Evolutionary conservation across 2,797 vertebrate species (phyloP), one percentile per base, ranked within the genome.

Genomic region (Crocidura indochinensis): DNA sequence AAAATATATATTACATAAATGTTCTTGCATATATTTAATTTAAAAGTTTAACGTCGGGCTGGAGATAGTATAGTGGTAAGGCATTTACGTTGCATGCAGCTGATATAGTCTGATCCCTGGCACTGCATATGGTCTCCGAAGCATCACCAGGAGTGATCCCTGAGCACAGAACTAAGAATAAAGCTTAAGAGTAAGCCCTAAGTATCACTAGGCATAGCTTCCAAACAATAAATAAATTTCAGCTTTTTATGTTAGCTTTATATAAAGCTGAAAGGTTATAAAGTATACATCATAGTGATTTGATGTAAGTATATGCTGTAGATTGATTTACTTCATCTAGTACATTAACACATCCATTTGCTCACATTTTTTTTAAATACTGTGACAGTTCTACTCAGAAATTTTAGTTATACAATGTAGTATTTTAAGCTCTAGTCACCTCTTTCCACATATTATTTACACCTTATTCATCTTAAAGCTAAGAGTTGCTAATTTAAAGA

Each of bases 1-100:
- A 49, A 93, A 86, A 94, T 60, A 22, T 60, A 60, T 38, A 20
- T 60, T 17, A 60, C 22, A 60, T 60, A 22, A 60, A 60, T 60
- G 56, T 60, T 31, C 26, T 27, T 65, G 64, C 3, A 27, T 65
- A 27, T 65, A 65, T 20, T 65, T 65, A 26, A 65, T 65, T 26
- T 65, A 60, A 60, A 60, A 60, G 19, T 20, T 60, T 60, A 17
- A 60, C 14, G 7, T 22, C 20, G 56, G 56, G 56, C 56, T 60
- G 56, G 20, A 60, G 56, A 60, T 60, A 22, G 56, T 60, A 20
- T 60, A 19, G 19, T 6, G 56, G 56, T 60, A 60, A 60, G 51
- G 51, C 51, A 53, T 17, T 14, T 53, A 14, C 51, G 11, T 53
- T 53, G 14, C 1, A 53, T 53, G 51, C 12, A 15, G 14, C 19